These are phyloP conservation scores for Dromiciops gliroides DNA, from an alignment of 2,113 vertebrate genomes.

Conservation along the genomic window DNA sequence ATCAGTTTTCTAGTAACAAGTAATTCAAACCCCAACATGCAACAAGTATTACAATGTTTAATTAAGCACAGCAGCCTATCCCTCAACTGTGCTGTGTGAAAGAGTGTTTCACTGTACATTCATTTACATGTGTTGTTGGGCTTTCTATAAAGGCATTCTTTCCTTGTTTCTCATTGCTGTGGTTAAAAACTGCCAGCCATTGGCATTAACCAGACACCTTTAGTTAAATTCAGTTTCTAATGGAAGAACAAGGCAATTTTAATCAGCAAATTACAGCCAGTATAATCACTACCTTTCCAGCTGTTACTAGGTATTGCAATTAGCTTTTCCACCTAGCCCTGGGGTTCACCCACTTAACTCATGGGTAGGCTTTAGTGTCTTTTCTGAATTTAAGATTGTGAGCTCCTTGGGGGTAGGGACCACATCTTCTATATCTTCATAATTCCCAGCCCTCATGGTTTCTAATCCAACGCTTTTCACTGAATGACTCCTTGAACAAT, in stretches of 20 bases:
- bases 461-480: neutral
- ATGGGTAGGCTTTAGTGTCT: neutral
- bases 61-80: neutral
- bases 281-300: neutral
- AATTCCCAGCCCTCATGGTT: constrained; percentile 16
- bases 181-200: neutral
- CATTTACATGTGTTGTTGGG: neutral
- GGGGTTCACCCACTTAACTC: neutral
- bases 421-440: neutral
- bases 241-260: neutral
- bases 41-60: neutral
- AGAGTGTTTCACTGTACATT: neutral
- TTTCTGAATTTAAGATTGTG: constrained; percentile 5
- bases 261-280: constrained; percentile 8
- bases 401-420: neutral
- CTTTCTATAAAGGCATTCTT: neutral
- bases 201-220: constrained; percentile 28
- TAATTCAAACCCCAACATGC: neutral
- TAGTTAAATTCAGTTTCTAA: constrained; percentile 37
- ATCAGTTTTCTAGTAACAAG: neutral
- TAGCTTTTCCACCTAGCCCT: neutral
- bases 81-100: neutral
- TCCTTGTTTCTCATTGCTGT: neutral
- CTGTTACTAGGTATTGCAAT: neutral
- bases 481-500: constrained; percentile 8